Conservation (phyloP, 2,888 invertebrate genomes). For the Amblyteles armatorius region DNA sequence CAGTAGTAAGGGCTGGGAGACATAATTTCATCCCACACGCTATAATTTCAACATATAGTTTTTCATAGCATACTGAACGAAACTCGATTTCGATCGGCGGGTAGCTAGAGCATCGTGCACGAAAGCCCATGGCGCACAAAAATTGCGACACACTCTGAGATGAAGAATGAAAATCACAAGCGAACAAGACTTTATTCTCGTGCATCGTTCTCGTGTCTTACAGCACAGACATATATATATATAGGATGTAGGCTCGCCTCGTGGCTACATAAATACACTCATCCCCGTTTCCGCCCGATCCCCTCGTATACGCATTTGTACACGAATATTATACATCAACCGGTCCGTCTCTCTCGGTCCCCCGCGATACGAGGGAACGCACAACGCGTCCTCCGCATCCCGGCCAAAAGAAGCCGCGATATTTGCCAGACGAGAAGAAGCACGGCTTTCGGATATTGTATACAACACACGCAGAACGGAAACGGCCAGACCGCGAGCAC, state of each 20-base stretch:
- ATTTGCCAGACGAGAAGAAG: constrained; percentile 28
- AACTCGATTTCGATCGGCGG: too few relatives aligned
- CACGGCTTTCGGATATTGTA: constrained; percentile 35
- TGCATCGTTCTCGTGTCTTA: constrained; percentile 11
- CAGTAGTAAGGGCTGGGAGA: too few relatives aligned
- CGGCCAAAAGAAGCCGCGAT: constrained; percentile 37
- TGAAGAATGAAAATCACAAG: constrained; percentile 36
- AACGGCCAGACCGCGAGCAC: constrained; percentile 21
- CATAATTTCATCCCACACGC: too few relatives aligned
- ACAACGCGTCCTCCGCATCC: constrained; percentile 31
- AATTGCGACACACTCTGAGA: background rate
- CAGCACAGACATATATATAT: background rate
- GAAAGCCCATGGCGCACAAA: constrained; percentile 7
- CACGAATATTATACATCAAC: constrained; percentile 42
- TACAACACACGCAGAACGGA: background rate
- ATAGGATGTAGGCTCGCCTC: constrained; percentile 25
- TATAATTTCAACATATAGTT: too few relatives aligned
- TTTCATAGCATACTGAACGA: too few relatives aligned
- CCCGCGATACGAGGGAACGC: constrained; percentile 34
- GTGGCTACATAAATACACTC: constrained; percentile 38
- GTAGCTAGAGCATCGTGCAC: constrained; percentile 1
- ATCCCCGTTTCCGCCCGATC: constrained; percentile 4
- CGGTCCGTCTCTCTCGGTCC: background rate
- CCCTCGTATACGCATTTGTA: constrained; percentile 22
- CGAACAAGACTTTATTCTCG: constrained; percentile 24